Base-by-base conservation (phyloP, 1,140 invertebrate genomes). In the Thaumatotibia leucotreta region DNA sequence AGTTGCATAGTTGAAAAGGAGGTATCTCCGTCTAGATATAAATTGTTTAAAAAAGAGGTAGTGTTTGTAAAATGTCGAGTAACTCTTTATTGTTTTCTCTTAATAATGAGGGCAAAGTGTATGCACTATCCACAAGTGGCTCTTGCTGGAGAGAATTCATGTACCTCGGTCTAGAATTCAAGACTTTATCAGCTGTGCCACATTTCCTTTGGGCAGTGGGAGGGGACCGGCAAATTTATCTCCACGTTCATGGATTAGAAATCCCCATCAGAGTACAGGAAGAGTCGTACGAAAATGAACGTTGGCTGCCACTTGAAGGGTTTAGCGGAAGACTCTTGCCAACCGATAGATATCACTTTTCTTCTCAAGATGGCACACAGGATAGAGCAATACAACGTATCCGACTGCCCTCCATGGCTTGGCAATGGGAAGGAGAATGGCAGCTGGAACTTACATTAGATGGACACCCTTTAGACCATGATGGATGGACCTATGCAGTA, bases 391-490 rank as follows among this genome's bases (percentile, higher is more conserved):
- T 96, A 67, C 95, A 97, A 74, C 94, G 94, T 78, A 96, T 98
- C 50, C 92, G 95, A 73, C 86, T 98, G 23, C 97, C 97, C 20
- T 97, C 97, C 0, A 94, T 97, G 93, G 96, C 97, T 67, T 98
- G 97, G 97, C 95, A 97, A 78, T 98, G 97, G 97, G 97, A 98
- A 91, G 95, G 95, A 2, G 96, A 97, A 73, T 99, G 97, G 97
- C 94, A 96, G 70, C 93, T 98, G 62, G 97, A 98, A 85, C 93
- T 96, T 10, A 96, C 95, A 24, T 92, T 98, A 52, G 95, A 98
- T 88, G 97, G 97, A 3, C 95, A 97, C 78, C 95, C 95, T 2
- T 91, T 98, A 58, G 95, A 96, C 84, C 95, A 96, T 88, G 97
- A 98, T 93, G 97, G 97, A 35, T 98, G 97, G 97, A 98, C 96